Evolutionary conservation across 2,113 vertebrate genomes (phyloP), one percentile per base, ranked within the genome.

Genomic region (Lipophrys pholis): DNA sequence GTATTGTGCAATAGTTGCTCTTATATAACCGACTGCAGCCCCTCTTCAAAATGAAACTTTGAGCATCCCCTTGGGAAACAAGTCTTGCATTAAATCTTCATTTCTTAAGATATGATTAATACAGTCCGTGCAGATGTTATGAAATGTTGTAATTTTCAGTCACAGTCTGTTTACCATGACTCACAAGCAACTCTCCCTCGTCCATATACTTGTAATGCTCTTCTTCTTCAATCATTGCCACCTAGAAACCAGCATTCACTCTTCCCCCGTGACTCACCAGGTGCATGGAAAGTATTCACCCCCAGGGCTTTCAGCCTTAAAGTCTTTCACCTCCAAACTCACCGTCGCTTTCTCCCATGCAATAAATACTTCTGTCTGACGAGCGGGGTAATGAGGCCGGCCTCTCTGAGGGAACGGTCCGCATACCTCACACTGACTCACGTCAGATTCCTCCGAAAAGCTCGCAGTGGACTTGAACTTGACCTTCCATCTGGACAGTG

Each of bases 311-410:
- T 7, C 8, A 51, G 39, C 14, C 55, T 73, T 21, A 70, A 10
- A 11, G 48, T 15, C 42, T 68, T 58, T 67, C 16, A 36, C 61
- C 63, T 58, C 53, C 16, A n/a, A 73, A 57, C 69, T 72, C 45
- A 4, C 15, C 12, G 5, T 3, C 66, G 70, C 57, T 71, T 62
- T 76, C 54, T 55, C 57, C n/a, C 71, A 51, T 10, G 59, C 63
- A 83, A 70, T 90, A 89, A 91, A 90, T 89, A 83, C 70, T 55
- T 80, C 41, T 12, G 58, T 86, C 78, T 84, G 81, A 77, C 51
- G 12, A 53, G 38, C 62, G 8, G 45, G 41, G n/a, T 75, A 82
- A 69, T 42, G 56, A 50, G 82, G 77, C 40, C 66, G 75, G 51
- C 78, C 64, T 84, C 74, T 74, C 35, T n/a, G 43, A 73, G 52